Evolutionary conservation across 2,888 invertebrate genomes (phyloP).

Genomic region (Oscheius sp.): DNA sequence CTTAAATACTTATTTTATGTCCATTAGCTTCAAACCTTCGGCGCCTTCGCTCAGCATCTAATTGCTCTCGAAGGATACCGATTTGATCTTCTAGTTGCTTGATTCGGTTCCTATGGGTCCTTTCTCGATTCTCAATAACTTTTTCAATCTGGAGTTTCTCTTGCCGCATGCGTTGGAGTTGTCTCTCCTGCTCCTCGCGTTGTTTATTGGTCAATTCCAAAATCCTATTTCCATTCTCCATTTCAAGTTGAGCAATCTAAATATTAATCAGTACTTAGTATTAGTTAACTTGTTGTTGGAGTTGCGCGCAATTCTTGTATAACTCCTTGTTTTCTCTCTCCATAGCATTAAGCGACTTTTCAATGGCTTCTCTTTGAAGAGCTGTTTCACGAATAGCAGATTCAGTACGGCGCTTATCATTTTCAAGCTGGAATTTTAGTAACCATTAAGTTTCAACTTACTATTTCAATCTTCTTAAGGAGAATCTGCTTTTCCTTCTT

Average conservation of each 20-base stretch:
- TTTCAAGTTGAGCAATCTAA: conserved; percentile 67
- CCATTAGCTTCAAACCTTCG: conserved; percentile 28
- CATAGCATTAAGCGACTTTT: conserved; percentile 70
- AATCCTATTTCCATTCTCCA: conserved; percentile 69
- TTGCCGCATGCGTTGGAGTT: conserved; percentile 62
- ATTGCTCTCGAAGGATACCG: conserved; percentile 63
- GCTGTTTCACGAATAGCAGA: conserved; percentile 68
- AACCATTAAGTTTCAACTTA: conserved; percentile 29
- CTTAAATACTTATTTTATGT: conserved; percentile 28
- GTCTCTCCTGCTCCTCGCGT: conserved; percentile 68
- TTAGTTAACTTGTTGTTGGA: conserved; percentile 61
- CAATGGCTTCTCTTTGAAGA: conserved; percentile 69
- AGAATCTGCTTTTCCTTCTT: conserved; percentile 65
- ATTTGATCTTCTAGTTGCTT: conserved; percentile 68
- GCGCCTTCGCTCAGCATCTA: conserved; percentile 65
- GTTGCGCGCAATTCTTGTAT: conserved; percentile 70
- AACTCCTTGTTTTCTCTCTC: conserved; percentile 69
- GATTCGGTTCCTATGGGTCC: conserved; percentile 64
- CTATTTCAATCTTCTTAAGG: conserved; percentile 68
- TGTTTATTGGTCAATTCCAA: conserved; percentile 68
- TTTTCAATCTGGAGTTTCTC: conserved; percentile 69
- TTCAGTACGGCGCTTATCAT: conserved; percentile 67
- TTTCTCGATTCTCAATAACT: conserved; percentile 68
- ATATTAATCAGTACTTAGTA: not conserved
- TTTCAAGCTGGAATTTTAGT: conserved; percentile 58